Percentiles rank a stretch among this genome's conserved stretches.
Evolutionary conservation across 2,113 vertebrate genomes (phyloP).

Genomic region (Origma solitaria): DNA sequence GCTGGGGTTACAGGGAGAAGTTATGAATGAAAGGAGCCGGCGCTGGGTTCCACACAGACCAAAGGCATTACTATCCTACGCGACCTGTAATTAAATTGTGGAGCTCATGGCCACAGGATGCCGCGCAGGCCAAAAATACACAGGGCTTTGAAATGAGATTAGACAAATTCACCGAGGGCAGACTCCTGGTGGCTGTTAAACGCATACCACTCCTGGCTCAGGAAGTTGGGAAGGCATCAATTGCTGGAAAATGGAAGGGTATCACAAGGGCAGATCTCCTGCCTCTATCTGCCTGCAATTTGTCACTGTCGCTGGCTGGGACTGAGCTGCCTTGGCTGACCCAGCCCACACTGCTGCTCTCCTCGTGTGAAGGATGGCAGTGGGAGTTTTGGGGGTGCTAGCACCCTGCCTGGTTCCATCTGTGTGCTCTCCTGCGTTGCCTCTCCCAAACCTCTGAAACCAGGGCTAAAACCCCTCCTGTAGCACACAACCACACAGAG

Average conservation of each 20-base stretch:
- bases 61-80: constrained; percentile 11
- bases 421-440: background rate
- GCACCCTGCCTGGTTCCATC: background rate
- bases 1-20: constrained; percentile 32
- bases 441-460: background rate
- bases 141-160: constrained; percentile 32
- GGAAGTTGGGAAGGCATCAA: background rate
- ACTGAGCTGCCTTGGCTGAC: background rate
- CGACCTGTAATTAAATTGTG: background rate
- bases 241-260: background rate
- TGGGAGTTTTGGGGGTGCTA: background rate
- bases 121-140: background rate
- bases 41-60: background rate
- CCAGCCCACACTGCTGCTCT: background rate
- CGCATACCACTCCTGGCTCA: background rate
- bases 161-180: background rate
- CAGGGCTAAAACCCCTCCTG: background rate
- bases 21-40: constrained; percentile 33
- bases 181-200: background rate
- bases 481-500: background rate
- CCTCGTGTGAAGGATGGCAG: no score
- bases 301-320: background rate
- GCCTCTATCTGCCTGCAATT: background rate
- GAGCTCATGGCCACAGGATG: constrained; percentile 23
- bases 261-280: background rate